Conservation (phyloP, 2,888 invertebrate genomes). For the Imbricaverruca yamaguchii region DNA sequence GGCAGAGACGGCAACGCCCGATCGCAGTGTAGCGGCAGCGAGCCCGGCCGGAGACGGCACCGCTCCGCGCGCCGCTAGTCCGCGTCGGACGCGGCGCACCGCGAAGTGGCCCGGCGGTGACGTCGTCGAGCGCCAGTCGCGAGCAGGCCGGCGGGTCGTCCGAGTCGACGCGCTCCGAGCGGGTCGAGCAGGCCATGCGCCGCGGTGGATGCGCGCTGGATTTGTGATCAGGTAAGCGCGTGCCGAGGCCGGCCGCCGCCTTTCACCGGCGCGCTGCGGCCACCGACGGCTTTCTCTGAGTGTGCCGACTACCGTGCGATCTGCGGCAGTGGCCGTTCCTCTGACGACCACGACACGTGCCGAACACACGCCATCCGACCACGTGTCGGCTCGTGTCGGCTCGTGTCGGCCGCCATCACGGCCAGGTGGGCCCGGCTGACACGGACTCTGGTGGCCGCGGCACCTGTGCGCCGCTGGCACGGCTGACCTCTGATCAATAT, state of each 20-base stretch:
- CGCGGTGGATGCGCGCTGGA: neutral
- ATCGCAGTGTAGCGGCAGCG: neutral
- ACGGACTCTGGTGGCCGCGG: neutral
- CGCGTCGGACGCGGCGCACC: neutral
- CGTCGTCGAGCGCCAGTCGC: neutral
- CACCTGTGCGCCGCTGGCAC: neutral
- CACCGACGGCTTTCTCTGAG: neutral
- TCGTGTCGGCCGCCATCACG: too few relatives aligned
- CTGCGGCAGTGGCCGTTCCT: neutral
- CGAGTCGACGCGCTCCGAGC: neutral
- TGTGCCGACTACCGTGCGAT: neutral
- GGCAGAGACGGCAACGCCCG: conserved; percentile 7
- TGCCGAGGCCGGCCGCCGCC: neutral
- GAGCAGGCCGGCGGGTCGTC: neutral
- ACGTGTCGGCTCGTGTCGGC: neutral
- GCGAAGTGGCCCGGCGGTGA: neutral
- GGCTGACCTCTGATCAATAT: neutral
- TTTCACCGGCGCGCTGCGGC: neutral
- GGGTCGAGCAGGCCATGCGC: neutral
- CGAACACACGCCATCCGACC: neutral
- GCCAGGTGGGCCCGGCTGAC: neutral
- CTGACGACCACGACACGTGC: neutral
- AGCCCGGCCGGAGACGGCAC: neutral
- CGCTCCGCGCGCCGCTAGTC: neutral
- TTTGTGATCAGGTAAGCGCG: neutral